Evolutionary conservation across 2,888 invertebrate genomes (phyloP), one percentile per base, ranked within the genome.

Genomic region (Coenonympha glycerion): DNA sequence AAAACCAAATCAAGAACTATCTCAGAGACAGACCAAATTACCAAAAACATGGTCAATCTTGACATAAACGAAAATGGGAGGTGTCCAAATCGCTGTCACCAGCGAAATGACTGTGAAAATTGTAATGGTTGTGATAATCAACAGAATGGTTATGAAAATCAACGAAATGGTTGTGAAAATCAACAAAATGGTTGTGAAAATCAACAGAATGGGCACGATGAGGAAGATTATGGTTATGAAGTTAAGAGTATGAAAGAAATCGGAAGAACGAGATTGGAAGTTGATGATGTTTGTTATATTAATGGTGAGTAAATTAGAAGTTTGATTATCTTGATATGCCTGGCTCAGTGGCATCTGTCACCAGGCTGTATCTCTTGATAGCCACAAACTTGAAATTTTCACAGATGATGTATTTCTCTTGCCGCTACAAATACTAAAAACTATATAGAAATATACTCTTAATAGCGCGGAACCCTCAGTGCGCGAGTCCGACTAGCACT

Each of bases 241-340:
- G 71, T 75, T 0, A 76, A 79, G 26, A 87, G 88, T 55, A 90
- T 97, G 85, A 79, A 87, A 28, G 91, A 93, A 69, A 90, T 90
- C 9, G 90, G 91, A 0, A 88, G 92, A 55, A 90, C 88, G 1
- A 81, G 83, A n/a, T 83, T 96, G 59, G 85, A 90, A 22, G 69
- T 91, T 0, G 92, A 98, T 67, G 92, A 92, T 53, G 96, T 98
- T 21, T 93, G 95, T 68, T 99, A 99, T 76, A 99, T 99, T 34
- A 97, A 96, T 82, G 98, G 98, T 98, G 76, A 78, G 81, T 66
- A 24, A 36, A 24, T 13, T 13, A 11, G n/a, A n/a, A n/a, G n/a
- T n/a, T n/a, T 21, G 5, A 22, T 1, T 13, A 11, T 13, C 13
- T 6, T 24, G 2, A 24, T 24, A 24, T 19, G n/a, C n/a, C n/a